These are phyloP conservation scores for Dissostichus mawsoni DNA, from an alignment of 2,113 vertebrate species.

Conservation along the genomic window DNA sequence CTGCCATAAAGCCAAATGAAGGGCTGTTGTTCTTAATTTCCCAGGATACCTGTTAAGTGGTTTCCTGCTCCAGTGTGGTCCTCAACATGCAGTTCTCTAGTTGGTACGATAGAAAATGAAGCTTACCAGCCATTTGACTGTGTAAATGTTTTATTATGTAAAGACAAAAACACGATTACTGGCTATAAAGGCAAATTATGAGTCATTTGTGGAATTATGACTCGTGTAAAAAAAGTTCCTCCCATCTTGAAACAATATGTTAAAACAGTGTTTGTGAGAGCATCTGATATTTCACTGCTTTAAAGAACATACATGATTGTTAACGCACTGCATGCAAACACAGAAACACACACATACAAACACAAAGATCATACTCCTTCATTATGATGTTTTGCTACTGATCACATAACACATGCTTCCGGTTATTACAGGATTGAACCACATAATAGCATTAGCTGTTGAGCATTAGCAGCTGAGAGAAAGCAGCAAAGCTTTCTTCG, in stretches of 20 bases:
- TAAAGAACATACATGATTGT: not conserved
- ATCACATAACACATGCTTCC: slow-evolving; percentile 22
- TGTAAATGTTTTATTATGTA: slow-evolving; percentile 58
- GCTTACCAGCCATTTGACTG: slow-evolving; percentile 20
- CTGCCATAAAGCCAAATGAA: not conserved
- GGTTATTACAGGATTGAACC: slow-evolving; percentile 48
- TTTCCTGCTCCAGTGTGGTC: slow-evolving; percentile 22
- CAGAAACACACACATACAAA: not conserved
- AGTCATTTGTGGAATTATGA: slow-evolving; percentile 74
- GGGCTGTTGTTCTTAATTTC: not conserved
- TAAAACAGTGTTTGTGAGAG: slow-evolving; percentile 16
- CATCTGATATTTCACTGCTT: not conserved
- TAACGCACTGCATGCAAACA: not conserved
- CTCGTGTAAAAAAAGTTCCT: slow-evolving; percentile 60
- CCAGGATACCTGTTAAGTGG: slow-evolving; percentile 31
- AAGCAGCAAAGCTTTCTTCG: not conserved
- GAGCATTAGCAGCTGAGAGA: slow-evolving; percentile 28
- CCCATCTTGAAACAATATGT: slow-evolving; percentile 47
- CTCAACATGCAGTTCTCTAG: slow-evolving; percentile 30
- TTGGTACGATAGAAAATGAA: slow-evolving; percentile 39
- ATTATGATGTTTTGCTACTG: not conserved
- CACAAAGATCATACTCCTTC: not conserved
- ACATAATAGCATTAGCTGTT: slow-evolving; percentile 39
- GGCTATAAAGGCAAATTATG: slow-evolving; percentile 59
- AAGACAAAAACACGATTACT: slow-evolving; percentile 14